Evolutionary conservation across 2,797 vertebrate genomes (phyloP).

Genomic region (Nothura maculosa): DNA sequence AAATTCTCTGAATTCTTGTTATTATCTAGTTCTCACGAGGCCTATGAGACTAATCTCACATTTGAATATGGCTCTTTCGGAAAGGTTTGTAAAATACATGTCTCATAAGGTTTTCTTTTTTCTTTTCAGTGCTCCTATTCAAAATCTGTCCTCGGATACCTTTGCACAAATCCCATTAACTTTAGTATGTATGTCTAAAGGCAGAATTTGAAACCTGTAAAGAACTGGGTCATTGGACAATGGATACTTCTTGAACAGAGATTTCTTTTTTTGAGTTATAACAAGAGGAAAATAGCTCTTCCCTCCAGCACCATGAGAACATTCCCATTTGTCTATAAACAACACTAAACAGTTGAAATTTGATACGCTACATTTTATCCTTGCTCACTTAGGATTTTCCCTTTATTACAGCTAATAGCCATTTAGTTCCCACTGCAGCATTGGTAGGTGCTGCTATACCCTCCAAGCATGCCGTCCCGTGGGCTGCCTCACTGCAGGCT

Average conservation of each 20-base stretch:
- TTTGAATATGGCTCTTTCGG: not conserved
- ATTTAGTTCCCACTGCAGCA: not conserved
- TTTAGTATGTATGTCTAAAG: not conserved
- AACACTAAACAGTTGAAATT: not conserved
- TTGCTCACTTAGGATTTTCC: not conserved
- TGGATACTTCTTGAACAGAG: not conserved
- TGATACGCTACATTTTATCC: not conserved
- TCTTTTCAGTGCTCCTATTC: not conserved
- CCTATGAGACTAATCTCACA: not conserved
- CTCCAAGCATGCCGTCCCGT: not conserved
- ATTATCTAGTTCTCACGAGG: not conserved
- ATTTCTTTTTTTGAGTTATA: conserved; percentile 17
- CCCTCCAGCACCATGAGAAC: not conserved
- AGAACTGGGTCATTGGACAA: conserved; percentile 61
- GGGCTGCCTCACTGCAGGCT: not conserved
- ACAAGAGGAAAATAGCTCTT: conserved; percentile 1
- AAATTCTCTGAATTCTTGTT: not conserved
- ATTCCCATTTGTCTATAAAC: conserved; percentile 34
- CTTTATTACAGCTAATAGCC: not conserved
- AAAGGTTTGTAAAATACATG: not conserved
- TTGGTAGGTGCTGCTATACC: not conserved
- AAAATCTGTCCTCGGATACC: not conserved
- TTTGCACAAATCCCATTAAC: conserved; percentile 48
- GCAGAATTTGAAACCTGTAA: conserved; percentile 25
- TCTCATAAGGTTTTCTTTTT: not conserved